These are phyloP conservation scores for Silurus aristotelis DNA, from an alignment of 2,797 vertebrate genomes.

Conservation along the genomic window DNA sequence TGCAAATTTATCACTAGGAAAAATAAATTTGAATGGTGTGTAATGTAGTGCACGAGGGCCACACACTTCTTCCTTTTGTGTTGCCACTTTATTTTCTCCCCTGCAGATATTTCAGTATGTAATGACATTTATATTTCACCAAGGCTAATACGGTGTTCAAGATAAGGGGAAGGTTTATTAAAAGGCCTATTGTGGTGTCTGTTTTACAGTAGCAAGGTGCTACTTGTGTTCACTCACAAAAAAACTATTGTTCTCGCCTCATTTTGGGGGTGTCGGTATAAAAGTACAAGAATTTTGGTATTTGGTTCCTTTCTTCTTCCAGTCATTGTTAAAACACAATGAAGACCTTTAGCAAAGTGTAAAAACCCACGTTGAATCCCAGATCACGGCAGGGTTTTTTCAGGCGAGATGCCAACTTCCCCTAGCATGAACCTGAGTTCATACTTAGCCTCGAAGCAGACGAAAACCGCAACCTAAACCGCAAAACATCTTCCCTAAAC, in stretches of 20 bases:
- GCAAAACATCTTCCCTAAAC: conserved; percentile 52
- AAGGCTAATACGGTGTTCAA: conserved; percentile 20
- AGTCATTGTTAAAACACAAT: background rate
- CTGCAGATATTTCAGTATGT: conserved; percentile 9
- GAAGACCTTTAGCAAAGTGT: background rate
- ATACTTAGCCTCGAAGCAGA: background rate
- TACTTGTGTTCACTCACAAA: conserved; percentile 17
- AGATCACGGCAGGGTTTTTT: background rate
- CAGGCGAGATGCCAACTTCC: background rate
- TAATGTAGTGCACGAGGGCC: conserved; percentile 27
- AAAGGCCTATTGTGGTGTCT: conserved; percentile 48
- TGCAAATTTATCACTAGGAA: conserved; percentile 59
- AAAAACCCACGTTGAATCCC: background rate
- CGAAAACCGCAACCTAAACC: background rate
- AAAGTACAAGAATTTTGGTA: background rate
- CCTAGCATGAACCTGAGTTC: background rate
- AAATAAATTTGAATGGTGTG: conserved; percentile 61
- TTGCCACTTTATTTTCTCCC: conserved; percentile 3
- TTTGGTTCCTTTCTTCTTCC: background rate
- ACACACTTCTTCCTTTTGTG: conserved; percentile 14
- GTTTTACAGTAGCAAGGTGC: conserved; percentile 40
- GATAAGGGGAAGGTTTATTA: conserved; percentile 39
- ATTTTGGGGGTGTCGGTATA: background rate
- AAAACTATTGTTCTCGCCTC: background rate
- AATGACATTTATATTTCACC: conserved; percentile 43